phyloP scores from a whole-genome alignment of 2,888 invertebrate genomes.

The Cataglyphis albicans region DNA sequence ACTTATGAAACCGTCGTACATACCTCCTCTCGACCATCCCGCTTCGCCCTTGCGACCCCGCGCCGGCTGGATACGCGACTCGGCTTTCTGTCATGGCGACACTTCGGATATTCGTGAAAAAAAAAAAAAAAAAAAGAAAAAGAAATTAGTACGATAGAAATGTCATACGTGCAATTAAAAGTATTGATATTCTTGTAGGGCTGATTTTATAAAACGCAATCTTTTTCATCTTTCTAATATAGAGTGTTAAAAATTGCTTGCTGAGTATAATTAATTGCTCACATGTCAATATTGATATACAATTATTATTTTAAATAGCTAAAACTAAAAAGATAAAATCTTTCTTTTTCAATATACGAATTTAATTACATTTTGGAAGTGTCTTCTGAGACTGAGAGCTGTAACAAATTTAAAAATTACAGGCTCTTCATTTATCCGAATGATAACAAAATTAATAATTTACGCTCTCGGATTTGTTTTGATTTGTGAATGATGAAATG shows the following conservation, averaged over 20 bases:
- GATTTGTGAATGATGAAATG: neutral
- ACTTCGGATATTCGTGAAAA: conserved; percentile 14
- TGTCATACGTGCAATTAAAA: conserved; percentile 8
- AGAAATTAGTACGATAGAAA: neutral
- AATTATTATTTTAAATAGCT: conserved; percentile 20
- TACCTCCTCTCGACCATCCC: conserved; percentile 55
- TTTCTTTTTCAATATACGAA: neutral
- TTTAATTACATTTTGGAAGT: neutral
- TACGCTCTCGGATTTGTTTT: neutral
- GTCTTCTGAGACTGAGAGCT: neutral
- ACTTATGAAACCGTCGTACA: conserved; percentile 84
- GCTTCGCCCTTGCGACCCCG: conserved; percentile 29
- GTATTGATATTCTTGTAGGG: neutral
- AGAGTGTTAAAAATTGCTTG: neutral
- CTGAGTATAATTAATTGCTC: neutral
- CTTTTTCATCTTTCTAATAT: neutral
- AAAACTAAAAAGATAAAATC: neutral
- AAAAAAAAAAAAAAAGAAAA: neutral
- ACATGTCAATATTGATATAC: neutral
- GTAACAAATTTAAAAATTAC: conserved; percentile 21
- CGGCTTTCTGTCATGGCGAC: conserved; percentile 73
- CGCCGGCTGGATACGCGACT: conserved; percentile 66
- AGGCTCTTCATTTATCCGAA: neutral
- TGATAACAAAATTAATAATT: neutral
- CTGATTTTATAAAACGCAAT: neutral